phyloP scores from a whole-genome alignment of 2,113 vertebrate species.

The Zosterops hypoxanthus region DNA sequence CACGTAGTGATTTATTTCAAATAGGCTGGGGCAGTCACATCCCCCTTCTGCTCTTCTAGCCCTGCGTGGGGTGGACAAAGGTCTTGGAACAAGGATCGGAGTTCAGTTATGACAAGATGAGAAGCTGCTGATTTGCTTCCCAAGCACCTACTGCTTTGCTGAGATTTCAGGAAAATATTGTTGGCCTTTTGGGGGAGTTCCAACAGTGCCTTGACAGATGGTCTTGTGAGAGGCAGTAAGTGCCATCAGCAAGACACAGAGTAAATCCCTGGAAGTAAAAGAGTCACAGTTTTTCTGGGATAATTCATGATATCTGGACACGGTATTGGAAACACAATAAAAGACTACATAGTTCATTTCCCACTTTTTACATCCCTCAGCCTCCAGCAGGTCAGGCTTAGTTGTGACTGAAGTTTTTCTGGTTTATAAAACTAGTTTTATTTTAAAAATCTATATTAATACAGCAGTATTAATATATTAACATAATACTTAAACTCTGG shows the following conservation, averaged over 20 bases:
- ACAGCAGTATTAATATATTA: background rate
- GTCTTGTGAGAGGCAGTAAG: background rate
- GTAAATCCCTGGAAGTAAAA: background rate
- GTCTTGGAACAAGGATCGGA: background rate
- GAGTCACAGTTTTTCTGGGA: background rate
- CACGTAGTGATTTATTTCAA: background rate
- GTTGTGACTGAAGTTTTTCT: background rate
- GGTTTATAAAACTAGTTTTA: background rate
- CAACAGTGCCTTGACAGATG: background rate
- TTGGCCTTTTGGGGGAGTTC: background rate
- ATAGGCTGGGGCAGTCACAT: background rate
- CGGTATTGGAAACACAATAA: background rate
- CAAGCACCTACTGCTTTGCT: background rate
- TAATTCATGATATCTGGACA: background rate
- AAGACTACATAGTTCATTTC: background rate
- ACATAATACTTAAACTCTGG: background rate
- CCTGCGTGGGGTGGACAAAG: accelerated
- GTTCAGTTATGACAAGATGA: background rate
- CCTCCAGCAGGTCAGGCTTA: background rate
- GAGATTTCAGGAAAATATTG: background rate
- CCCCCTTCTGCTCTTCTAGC: background rate
- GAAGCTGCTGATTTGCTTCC: background rate
- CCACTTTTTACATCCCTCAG: background rate
- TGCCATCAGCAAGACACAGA: background rate
- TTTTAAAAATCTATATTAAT: background rate